Conservation (phyloP, 2,113 vertebrate species). For the Eonycteris spelaea region DNA sequence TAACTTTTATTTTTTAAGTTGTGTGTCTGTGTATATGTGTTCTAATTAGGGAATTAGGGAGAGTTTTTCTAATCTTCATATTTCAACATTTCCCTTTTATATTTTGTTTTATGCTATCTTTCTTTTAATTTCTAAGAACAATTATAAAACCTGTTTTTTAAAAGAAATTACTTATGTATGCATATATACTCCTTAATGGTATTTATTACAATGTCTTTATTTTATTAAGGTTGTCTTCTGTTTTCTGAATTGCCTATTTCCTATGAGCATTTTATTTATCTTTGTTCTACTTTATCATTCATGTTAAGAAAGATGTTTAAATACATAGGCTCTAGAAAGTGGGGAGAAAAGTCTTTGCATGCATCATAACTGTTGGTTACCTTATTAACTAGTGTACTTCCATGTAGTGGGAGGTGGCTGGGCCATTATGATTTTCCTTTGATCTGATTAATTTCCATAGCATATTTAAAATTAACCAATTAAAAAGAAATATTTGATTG, state of each 20-base stretch:
- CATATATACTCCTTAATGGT: neutral
- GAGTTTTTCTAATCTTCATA: neutral
- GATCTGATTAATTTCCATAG: neutral
- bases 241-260: neutral
- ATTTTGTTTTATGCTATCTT: neutral
- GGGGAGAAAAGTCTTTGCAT: neutral
- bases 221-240: neutral
- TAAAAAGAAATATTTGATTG: neutral
- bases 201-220: neutral
- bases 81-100: neutral
- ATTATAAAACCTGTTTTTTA: neutral
- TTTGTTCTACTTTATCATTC: neutral
- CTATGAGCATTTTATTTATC: neutral
- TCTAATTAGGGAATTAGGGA: neutral
- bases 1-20: neutral
- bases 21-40: neutral
- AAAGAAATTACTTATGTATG: neutral
- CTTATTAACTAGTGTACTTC: neutral
- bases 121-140: neutral
- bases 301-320: neutral
- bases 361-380: neutral
- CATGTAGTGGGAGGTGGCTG: neutral
- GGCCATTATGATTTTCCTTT: neutral
- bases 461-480: neutral
- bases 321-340: neutral